Conservation (phyloP, 2,888 invertebrate species). For the Watsonalla binaria region DNA sequence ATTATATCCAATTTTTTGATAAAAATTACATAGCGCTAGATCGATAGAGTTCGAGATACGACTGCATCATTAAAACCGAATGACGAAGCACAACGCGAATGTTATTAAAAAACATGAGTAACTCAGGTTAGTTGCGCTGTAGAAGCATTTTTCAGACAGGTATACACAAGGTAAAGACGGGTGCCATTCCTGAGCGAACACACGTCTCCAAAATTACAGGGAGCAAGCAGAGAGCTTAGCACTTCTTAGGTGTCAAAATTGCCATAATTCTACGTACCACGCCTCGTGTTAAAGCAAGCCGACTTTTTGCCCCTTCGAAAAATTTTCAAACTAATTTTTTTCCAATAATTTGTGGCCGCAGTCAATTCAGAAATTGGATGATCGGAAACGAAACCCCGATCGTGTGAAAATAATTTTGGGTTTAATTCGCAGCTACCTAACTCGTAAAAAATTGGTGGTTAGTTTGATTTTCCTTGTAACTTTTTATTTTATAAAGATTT, state of each 20-base stretch:
- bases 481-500: slow-evolving; percentile 10
- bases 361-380: slow-evolving; percentile 69
- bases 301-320: slow-evolving; percentile 68
- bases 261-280: slow-evolving; percentile 72
- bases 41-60: slow-evolving; percentile 39
- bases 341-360: slow-evolving; percentile 71
- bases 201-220: slow-evolving; percentile 69
- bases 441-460: slow-evolving; percentile 16
- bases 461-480: slow-evolving; percentile 4
- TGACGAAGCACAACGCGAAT: slow-evolving; percentile 59
- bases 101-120: slow-evolving; percentile 67
- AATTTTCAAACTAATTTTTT: slow-evolving; percentile 61
- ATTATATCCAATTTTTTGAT: slow-evolving; percentile 31
- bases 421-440: slow-evolving; percentile 28
- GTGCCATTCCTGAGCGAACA: slow-evolving; percentile 35
- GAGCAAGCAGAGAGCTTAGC: slow-evolving; percentile 64
- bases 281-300: slow-evolving; percentile 64
- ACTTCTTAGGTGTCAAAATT: slow-evolving; percentile 77
- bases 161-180: slow-evolving; percentile 33
- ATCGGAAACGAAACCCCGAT: slow-evolving; percentile 60
- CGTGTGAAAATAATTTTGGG: slow-evolving; percentile 68
- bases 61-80: slow-evolving; percentile 64
- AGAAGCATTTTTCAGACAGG: slow-evolving; percentile 35
- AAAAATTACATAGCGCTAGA: slow-evolving; percentile 62
- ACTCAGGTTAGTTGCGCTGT: slow-evolving; percentile 40